Percentiles rank a stretch among this genome's conserved stretches.
These are phyloP conservation scores for Prorops nasuta DNA, from an alignment of 1,140 invertebrate genomes.

Conservation along the genomic window DNA sequence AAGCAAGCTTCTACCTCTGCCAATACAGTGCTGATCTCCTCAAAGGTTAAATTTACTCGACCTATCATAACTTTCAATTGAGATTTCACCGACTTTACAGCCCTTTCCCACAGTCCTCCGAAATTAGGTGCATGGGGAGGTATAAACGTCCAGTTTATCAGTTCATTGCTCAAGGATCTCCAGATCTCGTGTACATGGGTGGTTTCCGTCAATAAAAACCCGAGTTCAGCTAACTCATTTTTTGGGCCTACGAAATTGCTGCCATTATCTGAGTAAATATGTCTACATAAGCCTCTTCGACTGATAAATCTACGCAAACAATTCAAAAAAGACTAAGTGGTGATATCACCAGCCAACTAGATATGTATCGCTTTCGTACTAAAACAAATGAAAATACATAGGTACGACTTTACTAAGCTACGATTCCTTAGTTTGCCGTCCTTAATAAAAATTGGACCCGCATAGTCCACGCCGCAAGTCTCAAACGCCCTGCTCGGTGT, in stretches of 20 bases:
- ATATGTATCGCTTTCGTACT: not conserved
- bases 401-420: not conserved
- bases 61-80: slow-evolving; percentile 21
- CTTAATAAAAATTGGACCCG: not conserved
- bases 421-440: not conserved
- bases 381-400: too few species aligned
- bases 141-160: slow-evolving; percentile 3
- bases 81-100: slow-evolving; percentile 30
- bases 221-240: not conserved
- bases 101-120: slow-evolving; percentile 31
- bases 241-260: not conserved
- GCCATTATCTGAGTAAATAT: not conserved
- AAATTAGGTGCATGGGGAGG: slow-evolving; percentile 2
- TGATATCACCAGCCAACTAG: not conserved
- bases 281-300: not conserved
- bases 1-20: slow-evolving; percentile 32
- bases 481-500: not conserved
- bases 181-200: too few species aligned
- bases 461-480: not conserved
- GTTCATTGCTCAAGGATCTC: not conserved
- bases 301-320: not conserved
- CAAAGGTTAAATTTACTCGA: slow-evolving; percentile 24
- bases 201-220: not conserved
- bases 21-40: slow-evolving; percentile 31
- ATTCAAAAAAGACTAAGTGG: not conserved